Evolutionary conservation across 1,140 invertebrate genomes (phyloP).

Genomic region (Bombus waltoni): DNA sequence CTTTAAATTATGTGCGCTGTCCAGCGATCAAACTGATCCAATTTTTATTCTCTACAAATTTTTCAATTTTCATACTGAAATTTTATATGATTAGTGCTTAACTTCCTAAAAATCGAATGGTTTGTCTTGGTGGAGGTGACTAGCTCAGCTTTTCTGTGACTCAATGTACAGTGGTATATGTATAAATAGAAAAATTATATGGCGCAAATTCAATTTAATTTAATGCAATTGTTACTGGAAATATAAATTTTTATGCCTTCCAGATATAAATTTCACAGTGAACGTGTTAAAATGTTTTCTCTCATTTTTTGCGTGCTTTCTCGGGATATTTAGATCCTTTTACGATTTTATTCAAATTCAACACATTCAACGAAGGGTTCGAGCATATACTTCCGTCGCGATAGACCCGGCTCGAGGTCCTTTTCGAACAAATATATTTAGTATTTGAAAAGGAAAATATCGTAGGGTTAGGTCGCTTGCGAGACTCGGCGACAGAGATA

Average conservation of each 20-base stretch:
- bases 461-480: conserved; percentile 11
- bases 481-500: conserved; percentile 41
- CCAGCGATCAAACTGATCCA: background rate
- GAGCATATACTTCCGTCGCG: no score
- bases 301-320: background rate
- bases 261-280: background rate
- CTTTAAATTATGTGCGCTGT: background rate
- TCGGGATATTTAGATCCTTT: background rate
- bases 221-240: background rate
- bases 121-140: background rate
- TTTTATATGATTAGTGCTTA: background rate
- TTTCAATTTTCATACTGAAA: background rate
- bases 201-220: no score
- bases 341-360: background rate
- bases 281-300: background rate
- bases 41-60: background rate
- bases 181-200: no score
- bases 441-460: conserved; percentile 13
- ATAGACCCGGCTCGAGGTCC: background rate
- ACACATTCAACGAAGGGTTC: background rate
- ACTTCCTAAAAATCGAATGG: no score
- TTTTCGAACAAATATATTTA: background rate
- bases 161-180: background rate
- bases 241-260: background rate
- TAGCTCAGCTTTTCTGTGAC: background rate